Conservation (phyloP, 2,797 vertebrate species). For the Zenarchopterus dispar region DNA sequence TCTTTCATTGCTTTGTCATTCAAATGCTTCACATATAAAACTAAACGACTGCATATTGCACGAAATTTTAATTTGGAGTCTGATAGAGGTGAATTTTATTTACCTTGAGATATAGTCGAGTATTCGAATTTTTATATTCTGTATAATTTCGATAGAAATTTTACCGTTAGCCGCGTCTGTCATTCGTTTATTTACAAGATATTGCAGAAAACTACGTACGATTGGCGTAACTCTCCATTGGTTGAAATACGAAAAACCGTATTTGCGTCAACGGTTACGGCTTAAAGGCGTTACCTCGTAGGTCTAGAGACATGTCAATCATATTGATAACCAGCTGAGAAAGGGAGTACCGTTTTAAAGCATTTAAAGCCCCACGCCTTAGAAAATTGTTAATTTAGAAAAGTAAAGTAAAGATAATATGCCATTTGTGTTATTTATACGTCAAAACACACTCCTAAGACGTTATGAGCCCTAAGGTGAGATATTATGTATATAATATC, state of each 20-base stretch:
- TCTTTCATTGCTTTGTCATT: conserved; percentile 69
- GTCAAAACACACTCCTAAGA: neutral
- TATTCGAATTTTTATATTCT: conserved; percentile 18
- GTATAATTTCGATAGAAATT: conserved; percentile 44
- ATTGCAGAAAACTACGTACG: conserved; percentile 46
- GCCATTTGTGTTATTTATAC: fast-evolving
- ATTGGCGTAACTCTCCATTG: conserved; percentile 72
- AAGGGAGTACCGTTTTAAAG: neutral
- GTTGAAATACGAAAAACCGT: conserved; percentile 71
- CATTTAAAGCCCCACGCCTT: conserved; percentile 1
- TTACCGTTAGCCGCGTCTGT: conserved; percentile 50
- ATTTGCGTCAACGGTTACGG: conserved; percentile 52
- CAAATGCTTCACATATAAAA: conserved; percentile 33
- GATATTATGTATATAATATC: neutral
- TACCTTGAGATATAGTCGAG: conserved; percentile 58
- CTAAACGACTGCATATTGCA: neutral
- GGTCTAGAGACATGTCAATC: conserved; percentile 52
- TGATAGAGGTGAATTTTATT: neutral
- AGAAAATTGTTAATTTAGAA: fast-evolving
- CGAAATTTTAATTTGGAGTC: neutral
- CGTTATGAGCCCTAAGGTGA: fast-evolving
- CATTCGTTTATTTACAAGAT: conserved; percentile 86
- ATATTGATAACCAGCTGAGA: conserved; percentile 14
- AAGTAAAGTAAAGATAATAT: fast-evolving
- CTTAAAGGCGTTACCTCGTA: conserved; percentile 39